These are phyloP conservation scores for Bufotes viridis DNA, from an alignment of 2,797 vertebrate species.

Conservation along the genomic window DNA sequence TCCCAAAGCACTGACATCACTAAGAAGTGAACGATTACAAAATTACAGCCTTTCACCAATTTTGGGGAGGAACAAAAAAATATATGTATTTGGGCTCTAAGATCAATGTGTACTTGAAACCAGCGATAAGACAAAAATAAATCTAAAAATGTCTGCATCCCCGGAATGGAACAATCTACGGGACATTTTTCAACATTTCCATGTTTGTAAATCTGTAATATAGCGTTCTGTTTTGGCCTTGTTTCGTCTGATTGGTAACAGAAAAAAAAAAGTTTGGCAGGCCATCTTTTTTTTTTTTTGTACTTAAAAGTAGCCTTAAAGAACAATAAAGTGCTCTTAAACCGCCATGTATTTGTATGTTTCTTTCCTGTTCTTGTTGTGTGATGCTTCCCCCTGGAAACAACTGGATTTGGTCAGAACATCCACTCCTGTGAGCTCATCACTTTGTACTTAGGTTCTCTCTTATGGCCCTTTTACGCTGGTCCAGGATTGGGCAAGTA, in stretches of 20 bases:
- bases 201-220: conserved; percentile 88
- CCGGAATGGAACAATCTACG: conserved; percentile 71
- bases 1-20: not conserved
- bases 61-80: conserved; percentile 9
- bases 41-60: not conserved
- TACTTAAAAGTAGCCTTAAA: conserved; percentile 99
- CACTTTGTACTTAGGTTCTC: not conserved
- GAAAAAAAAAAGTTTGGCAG: conserved; percentile 91
- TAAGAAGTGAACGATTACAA: not conserved
- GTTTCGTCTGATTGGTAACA: conserved; percentile 80
- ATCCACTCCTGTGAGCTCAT: not conserved
- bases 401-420: not conserved
- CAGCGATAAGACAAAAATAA: conserved; percentile 57
- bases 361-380: not conserved
- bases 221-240: conserved; percentile 88
- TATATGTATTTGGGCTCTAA: not conserved
- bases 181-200: conserved; percentile 70
- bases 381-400: not conserved
- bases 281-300: conserved; percentile 92
- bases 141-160: conserved; percentile 61
- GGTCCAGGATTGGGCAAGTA: no score
- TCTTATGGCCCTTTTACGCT: no score
- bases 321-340: conserved; percentile 99
- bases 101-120: conserved; percentile 50
- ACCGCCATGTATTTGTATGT: conserved; percentile 70